Evolutionary conservation across 1,140 invertebrate species (phyloP), one percentile per base, ranked within the genome.

Genomic region (Cherax destructor): DNA sequence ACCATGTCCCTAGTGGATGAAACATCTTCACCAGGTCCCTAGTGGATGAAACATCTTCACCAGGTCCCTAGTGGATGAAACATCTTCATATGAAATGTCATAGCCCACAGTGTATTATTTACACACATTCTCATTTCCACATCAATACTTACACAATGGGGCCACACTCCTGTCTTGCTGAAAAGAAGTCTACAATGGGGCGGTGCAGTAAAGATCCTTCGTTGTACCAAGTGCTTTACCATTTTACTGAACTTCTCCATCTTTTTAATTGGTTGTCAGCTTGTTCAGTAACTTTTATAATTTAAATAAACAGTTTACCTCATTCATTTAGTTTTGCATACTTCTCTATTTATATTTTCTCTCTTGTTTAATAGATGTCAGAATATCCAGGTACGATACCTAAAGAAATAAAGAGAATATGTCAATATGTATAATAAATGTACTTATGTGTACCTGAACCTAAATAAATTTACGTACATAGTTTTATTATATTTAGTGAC

Each of bases 161-260:
- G 74, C 85, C 85, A 86, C 30, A 86, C 56, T n/a, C 85, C 85
- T 30, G 85, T 86, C 56, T 78, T 77, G 74, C 85, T 86, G 30
- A 56, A 86, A 24, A 86, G 61, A 30, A 77, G 24, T 18, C 85
- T 59, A 3, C 30, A 24, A 18, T 56, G n/a, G 2, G 11, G 11
- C 3, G 11, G 4, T 16, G 18, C 11, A 10, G n/a, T 5, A 9
- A 21, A 21, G 10, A 49, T 9, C 56, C 65, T 86, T 86, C 24
- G 4, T 86, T 13, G 10, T 18, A 65, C 6, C 30, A 69, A 30
- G 47, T 65, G 11, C 24, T 18, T 69, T 18, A 11, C 3, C 21
- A 49, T 24, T 41, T 16, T 16, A 24, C 30, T 3, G 4, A 86
- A 69, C 13, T 49, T 59, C 16, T 74, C 74, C 84, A 86, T 77